A percentile compares a stretch with the other conserved stretches of the same genome.
These are phyloP conservation scores for Aspiorhynchus laticeps DNA, from an alignment of 2,113 vertebrate genomes.

Conservation along the genomic window DNA sequence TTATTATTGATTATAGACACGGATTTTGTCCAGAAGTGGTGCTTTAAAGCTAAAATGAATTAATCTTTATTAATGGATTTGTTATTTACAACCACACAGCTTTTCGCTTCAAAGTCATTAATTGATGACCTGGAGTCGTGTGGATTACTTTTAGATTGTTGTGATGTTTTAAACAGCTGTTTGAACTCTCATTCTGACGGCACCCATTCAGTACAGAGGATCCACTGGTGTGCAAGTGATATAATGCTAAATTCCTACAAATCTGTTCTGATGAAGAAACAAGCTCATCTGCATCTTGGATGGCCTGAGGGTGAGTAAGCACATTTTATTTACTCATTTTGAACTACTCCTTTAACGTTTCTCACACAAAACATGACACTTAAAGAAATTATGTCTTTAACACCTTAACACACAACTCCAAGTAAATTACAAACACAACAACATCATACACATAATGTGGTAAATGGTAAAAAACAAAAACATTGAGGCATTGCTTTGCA, in stretches of 20 bases:
- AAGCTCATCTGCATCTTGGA: not conserved
- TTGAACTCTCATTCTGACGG: not conserved
- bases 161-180: not conserved
- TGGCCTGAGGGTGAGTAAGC: not conserved
- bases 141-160: not conserved
- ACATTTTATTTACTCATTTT: not conserved
- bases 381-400: not conserved
- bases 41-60: not conserved
- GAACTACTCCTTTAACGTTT: not conserved
- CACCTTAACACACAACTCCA: not conserved
- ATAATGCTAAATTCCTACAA: no score
- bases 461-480: constrained; percentile 7
- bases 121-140: not conserved
- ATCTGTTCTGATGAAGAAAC: no score
- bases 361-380: not conserved
- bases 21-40: not conserved
- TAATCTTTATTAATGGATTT: not conserved
- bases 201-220: not conserved
- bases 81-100: not conserved
- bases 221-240: not conserved
- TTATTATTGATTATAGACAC: not conserved
- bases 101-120: not conserved
- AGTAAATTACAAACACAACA: not conserved
- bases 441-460: not conserved
- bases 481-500: not conserved